phyloP scores from a whole-genome alignment of 1,140 invertebrate species.

The Trypoxylus dichotomus region DNA sequence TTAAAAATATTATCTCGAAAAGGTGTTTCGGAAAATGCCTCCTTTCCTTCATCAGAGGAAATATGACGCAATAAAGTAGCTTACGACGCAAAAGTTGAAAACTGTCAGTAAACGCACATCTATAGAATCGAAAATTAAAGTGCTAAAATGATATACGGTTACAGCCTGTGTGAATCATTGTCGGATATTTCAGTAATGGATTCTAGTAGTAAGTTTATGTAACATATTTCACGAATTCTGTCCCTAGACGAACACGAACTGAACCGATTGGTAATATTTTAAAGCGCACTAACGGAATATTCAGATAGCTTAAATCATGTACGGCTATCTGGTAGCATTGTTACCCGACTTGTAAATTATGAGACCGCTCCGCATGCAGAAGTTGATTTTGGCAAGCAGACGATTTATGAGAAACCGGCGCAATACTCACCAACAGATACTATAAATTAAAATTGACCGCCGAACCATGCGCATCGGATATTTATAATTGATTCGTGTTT shows the following conservation, averaged over 20 bases:
- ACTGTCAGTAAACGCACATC: not conserved
- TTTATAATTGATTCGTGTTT: slow-evolving; percentile 2
- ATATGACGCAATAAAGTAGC: not conserved
- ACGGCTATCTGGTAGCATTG: slow-evolving; percentile 34
- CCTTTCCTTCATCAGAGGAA: too few species aligned
- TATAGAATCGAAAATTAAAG: slow-evolving; percentile 26
- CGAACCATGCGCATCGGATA: not conserved
- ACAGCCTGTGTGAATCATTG: not conserved
- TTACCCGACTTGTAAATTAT: slow-evolving; percentile 34
- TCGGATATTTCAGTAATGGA: slow-evolving; percentile 28
- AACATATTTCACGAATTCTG: slow-evolving; percentile 30
- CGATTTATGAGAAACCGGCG: slow-evolving; percentile 30
- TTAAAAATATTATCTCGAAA: not conserved
- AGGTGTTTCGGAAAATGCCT: too few species aligned
- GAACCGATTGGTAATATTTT: slow-evolving; percentile 33
- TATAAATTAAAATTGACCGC: slow-evolving; percentile 32
- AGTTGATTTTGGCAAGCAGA: slow-evolving; percentile 33
- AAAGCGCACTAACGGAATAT: slow-evolving; percentile 32
- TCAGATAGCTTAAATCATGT: slow-evolving; percentile 35
- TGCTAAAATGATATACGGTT: slow-evolving; percentile 24
- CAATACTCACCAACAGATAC: slow-evolving; percentile 18
- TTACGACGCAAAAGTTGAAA: slow-evolving; percentile 8
- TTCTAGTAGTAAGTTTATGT: slow-evolving; percentile 30
- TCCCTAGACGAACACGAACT: slow-evolving; percentile 13
- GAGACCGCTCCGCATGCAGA: slow-evolving; percentile 31